These are phyloP conservation scores for Ethmia dodecea DNA, from an alignment of 2,888 invertebrate genomes.

Conservation along the genomic window DNA sequence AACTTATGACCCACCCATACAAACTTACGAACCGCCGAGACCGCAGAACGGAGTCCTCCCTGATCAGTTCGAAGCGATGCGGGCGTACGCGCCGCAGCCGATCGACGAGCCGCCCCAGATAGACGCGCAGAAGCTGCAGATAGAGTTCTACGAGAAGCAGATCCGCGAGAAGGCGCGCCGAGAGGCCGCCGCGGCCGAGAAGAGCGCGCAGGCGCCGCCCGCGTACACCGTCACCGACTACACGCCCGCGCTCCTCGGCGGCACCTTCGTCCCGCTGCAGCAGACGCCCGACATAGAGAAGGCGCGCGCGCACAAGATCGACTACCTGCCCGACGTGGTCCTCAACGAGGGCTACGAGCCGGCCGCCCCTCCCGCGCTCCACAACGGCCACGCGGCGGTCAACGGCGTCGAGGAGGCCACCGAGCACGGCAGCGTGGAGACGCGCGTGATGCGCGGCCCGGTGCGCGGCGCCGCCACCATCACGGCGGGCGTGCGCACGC, in stretches of 20 bases:
- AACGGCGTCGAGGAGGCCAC: slow-evolving; percentile 56
- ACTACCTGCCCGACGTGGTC: slow-evolving; percentile 68
- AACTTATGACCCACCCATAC: neutral
- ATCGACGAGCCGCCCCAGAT: slow-evolving; percentile 33
- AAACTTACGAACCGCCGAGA: neutral
- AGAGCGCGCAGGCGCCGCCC: slow-evolving; percentile 33
- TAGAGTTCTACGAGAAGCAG: slow-evolving; percentile 70
- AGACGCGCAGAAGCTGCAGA: slow-evolving; percentile 63
- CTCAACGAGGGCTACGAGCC: slow-evolving; percentile 47
- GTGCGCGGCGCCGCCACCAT: slow-evolving; percentile 85
- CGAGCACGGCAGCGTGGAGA: slow-evolving; percentile 81
- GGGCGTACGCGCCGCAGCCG: slow-evolving; percentile 1
- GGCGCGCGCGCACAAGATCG: slow-evolving; percentile 63
- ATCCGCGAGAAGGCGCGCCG: slow-evolving; percentile 56
- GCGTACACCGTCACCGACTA: slow-evolving; percentile 68
- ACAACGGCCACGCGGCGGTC: slow-evolving; percentile 32
- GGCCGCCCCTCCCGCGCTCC: slow-evolving; percentile 26
- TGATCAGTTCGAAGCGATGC: too few species aligned
- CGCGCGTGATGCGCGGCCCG: slow-evolving; percentile 86
- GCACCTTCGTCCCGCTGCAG: slow-evolving; percentile 68
- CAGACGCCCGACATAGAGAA: slow-evolving; percentile 72
- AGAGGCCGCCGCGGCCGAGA: slow-evolving; percentile 36
- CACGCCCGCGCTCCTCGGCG: slow-evolving; percentile 53
- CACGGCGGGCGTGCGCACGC: slow-evolving; percentile 74
- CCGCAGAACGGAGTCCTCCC: too few species aligned